Conservation (phyloP, 2,888 invertebrate species). For the Sarcophaga variegata region DNA sequence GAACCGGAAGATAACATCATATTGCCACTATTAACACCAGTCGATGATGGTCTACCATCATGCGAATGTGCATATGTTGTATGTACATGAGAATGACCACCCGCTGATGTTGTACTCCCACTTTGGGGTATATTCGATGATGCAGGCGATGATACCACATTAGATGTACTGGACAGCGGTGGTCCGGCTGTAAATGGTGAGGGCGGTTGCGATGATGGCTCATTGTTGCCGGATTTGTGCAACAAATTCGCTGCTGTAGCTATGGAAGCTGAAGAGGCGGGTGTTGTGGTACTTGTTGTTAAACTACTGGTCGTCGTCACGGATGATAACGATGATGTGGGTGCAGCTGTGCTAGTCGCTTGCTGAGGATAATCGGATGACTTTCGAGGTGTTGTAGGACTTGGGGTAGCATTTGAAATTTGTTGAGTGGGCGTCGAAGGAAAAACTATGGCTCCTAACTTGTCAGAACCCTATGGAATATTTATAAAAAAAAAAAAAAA, state of each 20-base stretch:
- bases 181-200: slow-evolving; percentile 64
- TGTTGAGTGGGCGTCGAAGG: slow-evolving; percentile 84
- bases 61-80: slow-evolving; percentile 31
- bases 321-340: slow-evolving; percentile 54
- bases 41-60: slow-evolving; percentile 59
- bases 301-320: slow-evolving; percentile 48
- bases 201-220: slow-evolving; percentile 43
- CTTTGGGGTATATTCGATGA: slow-evolving; percentile 52
- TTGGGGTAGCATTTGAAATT: slow-evolving; percentile 80
- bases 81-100: slow-evolving; percentile 51
- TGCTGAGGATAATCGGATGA: slow-evolving; percentile 85
- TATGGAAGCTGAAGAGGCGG: slow-evolving; percentile 39
- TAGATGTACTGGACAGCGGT: slow-evolving; percentile 36
- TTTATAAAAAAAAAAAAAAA: slow-evolving; percentile 73
- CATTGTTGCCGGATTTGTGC: slow-evolving; percentile 59
- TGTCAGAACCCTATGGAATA: slow-evolving; percentile 87
- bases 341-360: slow-evolving; percentile 76
- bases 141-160: slow-evolving; percentile 20
- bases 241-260: slow-evolving; percentile 29
- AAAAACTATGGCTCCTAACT: slow-evolving; percentile 87
- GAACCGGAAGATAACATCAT: slow-evolving; percentile 51
- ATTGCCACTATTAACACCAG: slow-evolving; percentile 46
- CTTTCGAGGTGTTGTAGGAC: slow-evolving; percentile 86
- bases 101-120: slow-evolving; percentile 42
- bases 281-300: slow-evolving; percentile 58